Evolutionary conservation across 2,797 vertebrate genomes (phyloP), one percentile per base, ranked within the genome.

Genomic region (Tenualosa ilisha): DNA sequence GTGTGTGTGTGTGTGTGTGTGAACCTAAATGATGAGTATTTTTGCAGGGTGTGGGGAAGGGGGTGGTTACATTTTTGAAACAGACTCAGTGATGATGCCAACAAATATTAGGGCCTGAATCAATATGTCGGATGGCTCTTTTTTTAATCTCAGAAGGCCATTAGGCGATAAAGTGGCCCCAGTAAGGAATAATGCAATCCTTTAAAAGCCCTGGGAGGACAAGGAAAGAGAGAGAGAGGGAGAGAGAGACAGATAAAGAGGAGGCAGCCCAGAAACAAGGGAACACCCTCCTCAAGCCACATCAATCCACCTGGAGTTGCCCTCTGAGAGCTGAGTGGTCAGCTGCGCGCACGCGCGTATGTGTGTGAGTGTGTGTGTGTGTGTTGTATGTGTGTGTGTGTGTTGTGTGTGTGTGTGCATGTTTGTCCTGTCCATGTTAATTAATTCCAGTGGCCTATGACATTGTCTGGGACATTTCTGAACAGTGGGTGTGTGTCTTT

Each of bases 61-160:
- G 22, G 65, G 65, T 13, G 50, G 40, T 56, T 46, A 81, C 82
- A n/a, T 24, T 65, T 56, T 82, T 65, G 24, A 85, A 68, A 83
- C 68, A 87, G 85, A 68, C 84, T 50, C 84, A 82, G 82, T 88
- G 85, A 89, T 87, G 86, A 89, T 90, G 86, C 89, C 89, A 87
- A 49, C 86, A 86, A 89, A 91, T 88, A 81, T 81, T 81, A 65
- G 46, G 89, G 81, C 83, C 88, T 91, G 89, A 93, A 93, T 93
- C 92, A 91, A 87, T 91, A 86, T 53, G 81, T 86, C 82, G 79
- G 90, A 86, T 91, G 89, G 88, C 84, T 90, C 83, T 88, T 84
- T 88, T 91, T 88, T 91, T 88, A 82, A 91, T 91, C 91, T 88
- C 88, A 87, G 84, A 83, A 88, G 87, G 88, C 90, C 89, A 92